Base-by-base conservation (phyloP, 1,140 invertebrate species). In the Homarus americanus region DNA sequence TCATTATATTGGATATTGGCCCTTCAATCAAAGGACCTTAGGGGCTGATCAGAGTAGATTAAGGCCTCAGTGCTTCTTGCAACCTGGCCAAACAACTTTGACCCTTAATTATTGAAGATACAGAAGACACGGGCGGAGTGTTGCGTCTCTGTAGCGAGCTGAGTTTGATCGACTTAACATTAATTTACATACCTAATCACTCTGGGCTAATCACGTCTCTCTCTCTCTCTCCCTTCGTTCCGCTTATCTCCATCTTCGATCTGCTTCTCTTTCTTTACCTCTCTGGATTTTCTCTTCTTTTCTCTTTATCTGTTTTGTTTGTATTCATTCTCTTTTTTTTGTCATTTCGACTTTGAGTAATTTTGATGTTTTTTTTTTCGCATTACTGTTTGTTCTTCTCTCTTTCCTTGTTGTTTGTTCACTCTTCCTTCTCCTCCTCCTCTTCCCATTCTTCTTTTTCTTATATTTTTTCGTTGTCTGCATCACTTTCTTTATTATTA, bases 151-250 rank as follows among this genome's bases (percentile, higher is more conserved):
- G 53, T 80, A 80, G 90, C 75, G 66, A 58, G 76, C 75, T n/a
- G 87, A 89, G 87, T 86, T 86, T 85, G 90, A 86, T 91, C 90
- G 90, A 91, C 90, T 91, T 91, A 91, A 91, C 90, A 91, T 91
- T 91, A 91, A 91, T 91, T 91, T 91, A 82, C 90, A 91, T 91
- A 91, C 78, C 84, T 91, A 91, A 91, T 91, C 90, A 91, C 90
- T 91, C 76, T 66, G 63, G 76, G 78, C 87, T 89, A 89, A 89
- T 89, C 87, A 89, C 87, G 87, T 63, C 78, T n/a, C 79, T 82
- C 79, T 66, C 75, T 75, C 87, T 89, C 49, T 82, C n/a, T n/a
- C n/a, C 49, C 2, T 53, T 49, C 44, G n/a, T 80, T 73, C 28
- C 17, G 36, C 72, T 73, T 36, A 34, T 73, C 20, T 72, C 3